These are phyloP conservation scores for Phyllostomus hastatus DNA, from an alignment of 2,113 vertebrate species.

Conservation along the genomic window DNA sequence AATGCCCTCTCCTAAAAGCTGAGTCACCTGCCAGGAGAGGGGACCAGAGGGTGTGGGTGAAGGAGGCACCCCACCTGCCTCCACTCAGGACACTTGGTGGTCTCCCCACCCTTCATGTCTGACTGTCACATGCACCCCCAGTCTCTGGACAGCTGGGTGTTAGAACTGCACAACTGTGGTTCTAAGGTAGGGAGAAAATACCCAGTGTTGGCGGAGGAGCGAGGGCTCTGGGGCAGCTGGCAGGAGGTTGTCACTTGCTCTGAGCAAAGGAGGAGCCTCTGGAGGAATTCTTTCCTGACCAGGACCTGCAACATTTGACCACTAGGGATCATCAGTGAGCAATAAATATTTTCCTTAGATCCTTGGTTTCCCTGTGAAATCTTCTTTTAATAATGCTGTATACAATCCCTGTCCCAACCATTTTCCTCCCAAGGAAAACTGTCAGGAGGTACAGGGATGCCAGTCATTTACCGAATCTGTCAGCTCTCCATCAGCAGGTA, in stretches of 20 bases:
- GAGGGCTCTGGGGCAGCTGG: background rate
- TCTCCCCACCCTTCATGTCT: background rate
- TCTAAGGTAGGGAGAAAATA: background rate
- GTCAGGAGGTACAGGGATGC: background rate
- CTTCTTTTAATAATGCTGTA: background rate
- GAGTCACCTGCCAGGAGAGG: background rate
- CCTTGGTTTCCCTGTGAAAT: background rate
- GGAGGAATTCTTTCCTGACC: no score
- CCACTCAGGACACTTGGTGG: background rate
- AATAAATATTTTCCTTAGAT: background rate
- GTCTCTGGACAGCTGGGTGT: background rate
- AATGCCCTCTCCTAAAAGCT: background rate
- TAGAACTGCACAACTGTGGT: background rate
- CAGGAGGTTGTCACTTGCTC: background rate
- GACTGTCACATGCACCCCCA: background rate
- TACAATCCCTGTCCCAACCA: background rate
- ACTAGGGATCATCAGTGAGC: background rate
- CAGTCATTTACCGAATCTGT: background rate
- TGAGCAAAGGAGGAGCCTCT: background rate
- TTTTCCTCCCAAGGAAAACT: background rate
- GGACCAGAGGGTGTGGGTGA: background rate
- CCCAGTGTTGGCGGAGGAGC: background rate
- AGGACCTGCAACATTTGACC: background rate
- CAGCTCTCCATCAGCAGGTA: no score
- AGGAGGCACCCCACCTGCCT: background rate